Percentiles rank a stretch among this genome's conserved stretches.
phyloP scores from a whole-genome alignment of 2,797 vertebrate genomes.

The Odontamblyopus rebecca region DNA sequence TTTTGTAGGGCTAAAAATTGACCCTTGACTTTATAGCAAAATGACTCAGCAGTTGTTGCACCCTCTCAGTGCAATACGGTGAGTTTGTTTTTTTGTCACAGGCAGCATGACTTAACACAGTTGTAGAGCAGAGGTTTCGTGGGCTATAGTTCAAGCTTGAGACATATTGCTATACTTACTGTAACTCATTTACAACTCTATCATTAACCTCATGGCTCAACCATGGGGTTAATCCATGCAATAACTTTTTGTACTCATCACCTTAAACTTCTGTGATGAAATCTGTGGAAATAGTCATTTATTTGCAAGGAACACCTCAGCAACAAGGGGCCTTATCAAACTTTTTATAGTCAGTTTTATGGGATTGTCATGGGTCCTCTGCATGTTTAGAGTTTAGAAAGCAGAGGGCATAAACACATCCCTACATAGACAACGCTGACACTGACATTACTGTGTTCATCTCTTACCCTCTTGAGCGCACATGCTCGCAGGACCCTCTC shows the following conservation, averaged over 20 bases:
- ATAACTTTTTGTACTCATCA: background rate
- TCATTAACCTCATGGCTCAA: background rate
- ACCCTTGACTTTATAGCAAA: background rate
- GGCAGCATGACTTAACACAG: background rate
- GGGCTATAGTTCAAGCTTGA: background rate
- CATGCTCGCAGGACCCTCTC: constrained; percentile 87
- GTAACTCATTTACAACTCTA: constrained; percentile 16
- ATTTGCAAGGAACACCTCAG: background rate
- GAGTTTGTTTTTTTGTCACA: background rate
- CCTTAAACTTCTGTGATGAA: background rate
- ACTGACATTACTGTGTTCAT: too few species aligned
- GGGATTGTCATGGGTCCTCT: background rate
- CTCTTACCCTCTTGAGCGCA: constrained; percentile 88
- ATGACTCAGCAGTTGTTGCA: background rate
- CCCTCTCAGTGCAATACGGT: background rate
- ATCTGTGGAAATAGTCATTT: background rate
- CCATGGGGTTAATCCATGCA: background rate
- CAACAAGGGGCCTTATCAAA: background rate
- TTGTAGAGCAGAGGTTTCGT: background rate
- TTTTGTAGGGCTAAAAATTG: background rate
- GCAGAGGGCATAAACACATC: background rate
- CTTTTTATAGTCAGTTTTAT: background rate
- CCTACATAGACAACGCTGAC: background rate
- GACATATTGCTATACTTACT: background rate
- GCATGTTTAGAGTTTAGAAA: background rate